Conservation (phyloP, 1,140 invertebrate species). For the Schlechtendalia chinensis region DNA sequence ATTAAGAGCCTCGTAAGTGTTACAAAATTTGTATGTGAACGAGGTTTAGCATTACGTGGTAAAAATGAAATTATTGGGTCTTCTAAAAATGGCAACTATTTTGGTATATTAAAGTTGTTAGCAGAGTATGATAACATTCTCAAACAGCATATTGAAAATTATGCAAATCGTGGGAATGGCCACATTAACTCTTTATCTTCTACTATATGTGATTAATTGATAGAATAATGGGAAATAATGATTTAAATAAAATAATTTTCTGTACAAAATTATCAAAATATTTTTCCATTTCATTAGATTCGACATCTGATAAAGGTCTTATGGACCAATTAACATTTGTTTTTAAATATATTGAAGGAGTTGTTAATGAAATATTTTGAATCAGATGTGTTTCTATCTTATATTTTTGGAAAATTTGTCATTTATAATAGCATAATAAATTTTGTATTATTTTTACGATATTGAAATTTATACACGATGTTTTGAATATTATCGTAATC, state of each 20-base stretch:
- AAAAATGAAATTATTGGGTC: background rate
- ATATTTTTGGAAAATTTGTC: no score
- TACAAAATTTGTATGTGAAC: background rate
- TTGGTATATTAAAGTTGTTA: background rate
- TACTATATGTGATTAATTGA: background rate
- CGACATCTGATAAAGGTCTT: background rate
- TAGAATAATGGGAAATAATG: background rate
- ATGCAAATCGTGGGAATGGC: background rate
- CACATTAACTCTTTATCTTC: background rate
- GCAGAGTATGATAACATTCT: background rate
- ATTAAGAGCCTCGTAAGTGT: background rate
- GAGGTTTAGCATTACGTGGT: background rate
- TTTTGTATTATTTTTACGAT: no score
- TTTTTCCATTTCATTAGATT: background rate
- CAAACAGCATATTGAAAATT: background rate
- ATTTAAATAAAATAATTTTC: background rate
- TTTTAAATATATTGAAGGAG: background rate
- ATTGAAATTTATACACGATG: no score
- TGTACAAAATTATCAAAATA: background rate
- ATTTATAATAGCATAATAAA: no score
- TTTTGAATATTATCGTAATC: no score
- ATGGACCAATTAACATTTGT: background rate
- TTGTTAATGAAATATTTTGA: no score
- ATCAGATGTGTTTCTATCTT: no score
- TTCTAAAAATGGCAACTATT: background rate